Base-by-base conservation (phyloP, 1,140 invertebrate species). In the Drosophila obscura region DNA sequence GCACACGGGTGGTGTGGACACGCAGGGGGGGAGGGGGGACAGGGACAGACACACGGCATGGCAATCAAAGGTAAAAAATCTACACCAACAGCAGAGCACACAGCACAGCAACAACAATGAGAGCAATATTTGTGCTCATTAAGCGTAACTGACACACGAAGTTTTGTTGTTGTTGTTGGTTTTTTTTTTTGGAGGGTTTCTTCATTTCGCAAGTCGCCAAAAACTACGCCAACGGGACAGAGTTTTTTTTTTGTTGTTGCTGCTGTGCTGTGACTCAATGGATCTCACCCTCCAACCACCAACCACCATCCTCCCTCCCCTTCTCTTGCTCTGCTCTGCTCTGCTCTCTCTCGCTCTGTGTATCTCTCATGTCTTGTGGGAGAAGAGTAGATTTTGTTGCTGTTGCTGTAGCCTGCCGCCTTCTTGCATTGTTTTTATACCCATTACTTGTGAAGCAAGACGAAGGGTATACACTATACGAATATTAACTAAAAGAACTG, bases 41-140 rank as follows among this genome's bases (percentile, higher is more conserved):
- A 9, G 52, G 58, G 59, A 72, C 73, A 71, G 69, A 57, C 73
- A 75, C 80, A 84, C 77, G 80, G 77, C 64, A 77, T 46, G 65
- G 73, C 81, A 85, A 87, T 87, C 81, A 81, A 81, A 87, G 68
- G 74, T 62, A 81, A 73, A 63, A 87, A 85, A 87, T 87, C 77
- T 87, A 74, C 82, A 87, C 64, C 77, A 69, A 60, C 68, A 87
- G 57, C 64, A 62, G 65, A 77, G 43, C 50, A 66, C 59, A 64
- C 53, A 52, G 49, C 59, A 64, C 53, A 52, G 49, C 69, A 75
- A 66, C 73, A 67, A 60, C 83, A 87, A 87, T 76, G 72, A 77
- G 83, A 88, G 83, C 83, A 88, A 83, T 87, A 82, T 87, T 79
- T 88, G 83, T 87, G 83, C 83, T 87, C 83, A 87, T 88, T 88